Conservation (phyloP, 2,113 vertebrate genomes). For the Gobio gobio region DNA sequence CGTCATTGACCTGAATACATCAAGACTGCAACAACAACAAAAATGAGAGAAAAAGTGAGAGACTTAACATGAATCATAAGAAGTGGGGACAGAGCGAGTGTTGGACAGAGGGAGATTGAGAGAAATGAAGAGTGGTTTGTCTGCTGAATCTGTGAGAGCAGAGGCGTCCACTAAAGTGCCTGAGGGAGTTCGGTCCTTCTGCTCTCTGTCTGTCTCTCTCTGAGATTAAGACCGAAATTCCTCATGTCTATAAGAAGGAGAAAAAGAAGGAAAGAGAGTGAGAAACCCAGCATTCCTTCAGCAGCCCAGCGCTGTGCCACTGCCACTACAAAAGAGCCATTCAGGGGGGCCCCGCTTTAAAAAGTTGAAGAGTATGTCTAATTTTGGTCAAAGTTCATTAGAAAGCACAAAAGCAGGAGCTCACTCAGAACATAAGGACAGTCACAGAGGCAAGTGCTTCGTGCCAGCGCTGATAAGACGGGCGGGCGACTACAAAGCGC, state of each 20-base stretch:
- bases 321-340: slow-evolving; percentile 77
- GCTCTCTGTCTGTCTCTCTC: slow-evolving; percentile 36
- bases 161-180: slow-evolving; percentile 57
- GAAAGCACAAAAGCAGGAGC: slow-evolving; percentile 77
- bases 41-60: slow-evolving; percentile 13
- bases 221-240: slow-evolving; percentile 68
- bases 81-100: slow-evolving; percentile 32
- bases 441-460: slow-evolving; percentile 78
- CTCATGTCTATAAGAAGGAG: slow-evolving; percentile 70
- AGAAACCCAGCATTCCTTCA: slow-evolving; percentile 61
- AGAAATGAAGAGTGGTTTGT: slow-evolving; percentile 52
- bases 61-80: background rate
- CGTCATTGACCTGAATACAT: slow-evolving; percentile 12
- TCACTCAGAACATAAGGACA: slow-evolving; percentile 78
- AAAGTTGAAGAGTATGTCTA: slow-evolving; percentile 82
- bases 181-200: slow-evolving; percentile 55
- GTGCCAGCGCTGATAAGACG: slow-evolving; percentile 75
- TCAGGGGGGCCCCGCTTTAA: slow-evolving; percentile 75
- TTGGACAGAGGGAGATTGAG: slow-evolving; percentile 49
- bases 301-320: slow-evolving; percentile 67
- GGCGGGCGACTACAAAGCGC: slow-evolving; percentile 73
- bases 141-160: slow-evolving; percentile 44
- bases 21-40: background rate
- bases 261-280: slow-evolving; percentile 42
- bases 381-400: slow-evolving; percentile 85